Conservation (phyloP, 2,888 invertebrate species). For the Dendrolimus pini region DNA sequence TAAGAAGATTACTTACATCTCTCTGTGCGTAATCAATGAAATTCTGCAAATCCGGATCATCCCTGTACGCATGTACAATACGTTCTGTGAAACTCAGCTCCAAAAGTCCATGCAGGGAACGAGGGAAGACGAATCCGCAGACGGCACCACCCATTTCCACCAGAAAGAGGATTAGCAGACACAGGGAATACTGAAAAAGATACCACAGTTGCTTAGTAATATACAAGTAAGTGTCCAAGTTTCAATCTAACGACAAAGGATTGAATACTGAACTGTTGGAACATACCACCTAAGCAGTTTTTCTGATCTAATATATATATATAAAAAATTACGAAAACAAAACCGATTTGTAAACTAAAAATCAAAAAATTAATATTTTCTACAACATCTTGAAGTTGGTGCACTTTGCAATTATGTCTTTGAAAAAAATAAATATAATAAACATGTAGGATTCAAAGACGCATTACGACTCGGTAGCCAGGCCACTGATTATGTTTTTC, state of each 20-base stretch:
- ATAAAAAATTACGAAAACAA: neutral
- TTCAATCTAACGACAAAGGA: too few species aligned
- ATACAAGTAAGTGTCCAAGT: too few species aligned
- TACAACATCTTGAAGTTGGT: too few species aligned
- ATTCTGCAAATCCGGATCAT: constrained; percentile 95
- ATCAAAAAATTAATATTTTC: too few species aligned
- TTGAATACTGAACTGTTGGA: too few species aligned
- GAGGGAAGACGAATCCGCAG: constrained; percentile 95
- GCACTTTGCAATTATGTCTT: too few species aligned
- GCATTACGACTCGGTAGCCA: too few species aligned
- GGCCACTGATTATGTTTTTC: too few species aligned
- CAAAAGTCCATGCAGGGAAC: constrained; percentile 88
- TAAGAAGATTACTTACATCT: constrained; percentile 78
- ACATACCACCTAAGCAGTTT: neutral
- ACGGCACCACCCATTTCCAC: constrained; percentile 95
- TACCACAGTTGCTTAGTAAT: too few species aligned
- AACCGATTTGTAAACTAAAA: too few species aligned
- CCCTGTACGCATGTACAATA: constrained; percentile 93
- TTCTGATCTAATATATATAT: neutral
- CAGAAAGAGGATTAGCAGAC: constrained; percentile 90
- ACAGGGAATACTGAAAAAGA: constrained; percentile 87
- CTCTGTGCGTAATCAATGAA: constrained; percentile 96
- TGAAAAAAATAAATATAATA: too few species aligned
- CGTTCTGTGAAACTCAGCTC: constrained; percentile 93
- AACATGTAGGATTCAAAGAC: too few species aligned